These are phyloP conservation scores for Zhengitettix transpicula DNA, from an alignment of 2,888 invertebrate genomes.

Conservation along the genomic window DNA sequence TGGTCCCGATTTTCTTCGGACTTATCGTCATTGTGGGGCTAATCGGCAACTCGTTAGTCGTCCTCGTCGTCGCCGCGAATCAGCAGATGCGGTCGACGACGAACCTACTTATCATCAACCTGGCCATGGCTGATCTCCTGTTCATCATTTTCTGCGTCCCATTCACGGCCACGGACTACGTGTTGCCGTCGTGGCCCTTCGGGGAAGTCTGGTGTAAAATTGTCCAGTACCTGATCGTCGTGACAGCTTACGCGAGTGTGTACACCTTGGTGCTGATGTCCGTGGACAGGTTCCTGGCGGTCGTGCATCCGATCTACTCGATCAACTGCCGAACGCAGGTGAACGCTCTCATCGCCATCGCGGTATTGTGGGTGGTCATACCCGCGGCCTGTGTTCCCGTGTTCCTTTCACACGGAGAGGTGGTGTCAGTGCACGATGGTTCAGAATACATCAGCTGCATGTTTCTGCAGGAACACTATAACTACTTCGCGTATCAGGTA, in stretches of 20 bases:
- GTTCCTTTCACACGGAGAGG: slow-evolving; percentile 58
- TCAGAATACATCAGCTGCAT: slow-evolving; percentile 50
- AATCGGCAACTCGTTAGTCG: slow-evolving; percentile 75
- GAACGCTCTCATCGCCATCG: slow-evolving; percentile 64
- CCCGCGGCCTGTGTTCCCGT: slow-evolving; percentile 62
- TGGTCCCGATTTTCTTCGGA: slow-evolving; percentile 70
- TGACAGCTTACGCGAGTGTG: slow-evolving; percentile 84
- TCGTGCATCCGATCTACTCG: slow-evolving; percentile 80
- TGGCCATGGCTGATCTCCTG: slow-evolving; percentile 77
- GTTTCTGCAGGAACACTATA: slow-evolving; percentile 34
- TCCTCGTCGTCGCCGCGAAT: slow-evolving; percentile 73
- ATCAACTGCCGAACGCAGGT: slow-evolving; percentile 70
- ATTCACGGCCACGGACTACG: slow-evolving; percentile 82
- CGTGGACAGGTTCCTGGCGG: slow-evolving; percentile 78
- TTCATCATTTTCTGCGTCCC: slow-evolving; percentile 91
- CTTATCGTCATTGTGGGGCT: slow-evolving; percentile 75
- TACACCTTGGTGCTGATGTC: slow-evolving; percentile 91
- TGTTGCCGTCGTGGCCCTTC: slow-evolving; percentile 77
- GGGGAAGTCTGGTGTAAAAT: slow-evolving; percentile 48
- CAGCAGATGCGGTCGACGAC: slow-evolving; percentile 88
- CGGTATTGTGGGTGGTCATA: slow-evolving; percentile 66
- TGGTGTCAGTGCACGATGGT: slow-evolving; percentile 44
- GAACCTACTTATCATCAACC: slow-evolving; percentile 76
- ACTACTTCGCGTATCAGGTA: slow-evolving; percentile 21
- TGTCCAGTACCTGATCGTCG: slow-evolving; percentile 80